phyloP scores from a whole-genome alignment of 2,113 vertebrate species.

The Macroglossus sobrinus region DNA sequence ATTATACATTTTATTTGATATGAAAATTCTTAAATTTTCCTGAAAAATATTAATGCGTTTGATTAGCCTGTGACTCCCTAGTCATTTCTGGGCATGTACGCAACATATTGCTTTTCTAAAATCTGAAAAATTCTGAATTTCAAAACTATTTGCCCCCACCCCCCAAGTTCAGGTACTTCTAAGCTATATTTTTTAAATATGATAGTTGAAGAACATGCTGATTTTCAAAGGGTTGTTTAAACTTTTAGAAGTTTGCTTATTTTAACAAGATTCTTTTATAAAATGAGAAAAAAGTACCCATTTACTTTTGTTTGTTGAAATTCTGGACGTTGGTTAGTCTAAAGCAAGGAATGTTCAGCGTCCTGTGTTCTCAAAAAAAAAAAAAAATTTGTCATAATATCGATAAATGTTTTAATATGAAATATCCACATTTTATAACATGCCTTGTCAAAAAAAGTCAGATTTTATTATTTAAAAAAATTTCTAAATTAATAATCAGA shows the following conservation, averaged over 20 bases:
- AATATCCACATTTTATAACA: not conserved
- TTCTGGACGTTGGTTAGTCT: not conserved
- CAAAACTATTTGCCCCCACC: not conserved
- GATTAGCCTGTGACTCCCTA: not conserved
- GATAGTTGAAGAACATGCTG: not conserved
- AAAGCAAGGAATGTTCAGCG: not conserved
- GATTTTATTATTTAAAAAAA: not conserved
- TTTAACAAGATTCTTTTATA: not conserved
- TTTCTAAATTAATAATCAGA: not conserved
- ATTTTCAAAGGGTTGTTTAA: slow-evolving; percentile 13
- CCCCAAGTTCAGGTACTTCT: not conserved
- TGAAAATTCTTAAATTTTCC: not conserved
- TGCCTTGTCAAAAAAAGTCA: not conserved
- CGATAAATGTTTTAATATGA: not conserved
- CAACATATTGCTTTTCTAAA: not conserved
- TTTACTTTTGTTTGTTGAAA: slow-evolving; percentile 35
- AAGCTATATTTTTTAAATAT: not conserved
- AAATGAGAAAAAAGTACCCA: not conserved
- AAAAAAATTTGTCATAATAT: not conserved
- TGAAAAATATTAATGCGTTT: not conserved
- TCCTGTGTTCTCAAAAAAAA: not conserved
- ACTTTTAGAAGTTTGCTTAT: not conserved
- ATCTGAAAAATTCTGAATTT: slow-evolving; percentile 11
- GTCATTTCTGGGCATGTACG: not conserved
- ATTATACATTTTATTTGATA: not conserved